Evolutionary conservation across 2,888 invertebrate genomes (phyloP), one percentile per base, ranked within the genome.

Genomic region (Lithophane ornitopus): DNA sequence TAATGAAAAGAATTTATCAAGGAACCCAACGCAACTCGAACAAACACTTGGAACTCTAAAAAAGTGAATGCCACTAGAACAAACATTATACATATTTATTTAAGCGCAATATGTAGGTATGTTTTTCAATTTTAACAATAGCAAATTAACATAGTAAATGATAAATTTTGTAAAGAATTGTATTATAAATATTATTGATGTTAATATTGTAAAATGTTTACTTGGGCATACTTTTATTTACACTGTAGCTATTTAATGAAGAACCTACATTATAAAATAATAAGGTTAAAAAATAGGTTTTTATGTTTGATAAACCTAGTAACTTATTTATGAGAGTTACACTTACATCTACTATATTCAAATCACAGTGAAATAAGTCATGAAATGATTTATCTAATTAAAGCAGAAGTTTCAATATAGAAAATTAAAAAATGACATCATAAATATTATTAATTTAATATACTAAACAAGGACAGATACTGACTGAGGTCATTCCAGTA

Each of bases 101-200:
- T 46, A 19, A n/a, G 34, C 54, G 69, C 39, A 65, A 12, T 63
- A n/a, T 28, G 14, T 54, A 11, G 11, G 8, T 75, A 8, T 22
- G 66, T 49, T 77, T 1, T 59, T 69, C 28, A 78, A 58, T 56
- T 19, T 28, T 26, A 61, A 66, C 8, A 52, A 34, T 28, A 46
- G 16, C 6, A 28, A 61, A 70, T 83, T 67, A 70, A 14, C 69
- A 78, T 62, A 58, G 44, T 58, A 83, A 80, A 81, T 78, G 74
- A 73, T 56, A 80, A 46, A 44, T 34, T 14, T 56, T 58, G 16
- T 44, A 14, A 49, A 66, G 6, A 61, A 63, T 7, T 34, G 7
- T 41, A n/a, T 19, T n/a, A 58, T 41, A 14, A 76, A 49, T 41
- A 66, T n/a, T 67, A 34, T 11, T 44, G 6, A 39, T 56, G 19